These are phyloP conservation scores for Drosophila peninsularis DNA, from an alignment of 2,888 invertebrate genomes.

Conservation along the genomic window DNA sequence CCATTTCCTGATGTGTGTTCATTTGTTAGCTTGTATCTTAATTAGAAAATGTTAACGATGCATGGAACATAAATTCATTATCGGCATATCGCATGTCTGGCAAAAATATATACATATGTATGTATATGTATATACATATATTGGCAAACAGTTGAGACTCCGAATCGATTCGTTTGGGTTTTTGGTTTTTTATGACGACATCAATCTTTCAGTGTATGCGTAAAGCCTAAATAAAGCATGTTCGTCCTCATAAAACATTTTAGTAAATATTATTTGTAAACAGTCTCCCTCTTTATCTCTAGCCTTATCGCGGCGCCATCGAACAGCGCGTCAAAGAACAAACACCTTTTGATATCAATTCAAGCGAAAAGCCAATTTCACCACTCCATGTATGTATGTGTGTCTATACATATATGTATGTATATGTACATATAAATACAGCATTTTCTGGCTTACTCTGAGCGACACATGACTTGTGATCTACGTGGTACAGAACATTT, in stretches of 20 bases:
- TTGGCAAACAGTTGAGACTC: constrained; percentile 12
- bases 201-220: constrained; percentile 38
- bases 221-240: constrained; percentile 13
- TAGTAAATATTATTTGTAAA: constrained; percentile 1
- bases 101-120: constrained; percentile 26
- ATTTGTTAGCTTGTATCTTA: constrained; percentile 54
- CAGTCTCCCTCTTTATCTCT: constrained; percentile 1
- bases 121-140: background rate
- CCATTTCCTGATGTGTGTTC: constrained; percentile 33
- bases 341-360: constrained; percentile 43
- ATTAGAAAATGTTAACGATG: constrained; percentile 55
- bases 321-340: constrained; percentile 10
- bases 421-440: background rate
- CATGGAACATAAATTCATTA: constrained; percentile 48
- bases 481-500: background rate
- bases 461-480: background rate
- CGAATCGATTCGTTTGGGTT: constrained; percentile 10
- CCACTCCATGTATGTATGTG: background rate
- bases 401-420: too few species aligned
- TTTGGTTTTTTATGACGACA: constrained; percentile 21
- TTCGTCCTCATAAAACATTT: constrained; percentile 5
- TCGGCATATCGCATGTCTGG: constrained; percentile 52
- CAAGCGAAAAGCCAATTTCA: constrained; percentile 45
- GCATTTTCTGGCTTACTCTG: constrained; percentile 1
- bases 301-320: constrained; percentile 34